Evolutionary conservation across 2,797 vertebrate species (phyloP).

Genomic region (Enteromius thamalakanensis): DNA sequence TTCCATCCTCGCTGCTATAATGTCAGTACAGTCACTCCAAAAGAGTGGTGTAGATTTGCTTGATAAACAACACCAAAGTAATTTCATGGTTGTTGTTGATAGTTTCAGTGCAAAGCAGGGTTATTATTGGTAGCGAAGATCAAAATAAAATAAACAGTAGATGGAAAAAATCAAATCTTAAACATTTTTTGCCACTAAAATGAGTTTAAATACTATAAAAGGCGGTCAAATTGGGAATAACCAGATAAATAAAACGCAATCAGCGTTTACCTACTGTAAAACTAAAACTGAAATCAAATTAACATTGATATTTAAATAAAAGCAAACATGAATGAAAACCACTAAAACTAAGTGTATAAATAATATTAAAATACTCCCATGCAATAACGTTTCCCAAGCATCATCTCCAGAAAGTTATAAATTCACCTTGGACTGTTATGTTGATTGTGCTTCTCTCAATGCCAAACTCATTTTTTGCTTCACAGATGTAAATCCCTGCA

Average conservation of each 20-base stretch:
- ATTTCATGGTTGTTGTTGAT: background rate
- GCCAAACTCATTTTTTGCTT: slow-evolving; percentile 66
- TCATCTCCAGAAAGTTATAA: background rate
- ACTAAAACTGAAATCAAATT: background rate
- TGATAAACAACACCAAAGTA: background rate
- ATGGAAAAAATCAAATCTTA: background rate
- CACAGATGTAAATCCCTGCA: slow-evolving; percentile 57
- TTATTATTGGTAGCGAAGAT: background rate
- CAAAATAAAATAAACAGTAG: background rate
- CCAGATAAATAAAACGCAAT: too few species aligned
- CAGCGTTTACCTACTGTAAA: too few species aligned
- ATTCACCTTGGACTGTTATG: slow-evolving; percentile 73
- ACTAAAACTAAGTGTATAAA: background rate
- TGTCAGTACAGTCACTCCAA: background rate
- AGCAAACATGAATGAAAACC: background rate
- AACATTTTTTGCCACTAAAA: background rate
- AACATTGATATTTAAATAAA: background rate
- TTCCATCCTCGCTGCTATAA: background rate
- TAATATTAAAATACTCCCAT: background rate
- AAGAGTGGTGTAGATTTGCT: background rate
- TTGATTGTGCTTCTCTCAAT: slow-evolving; percentile 64
- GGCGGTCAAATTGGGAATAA: too few species aligned
- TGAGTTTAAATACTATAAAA: background rate
- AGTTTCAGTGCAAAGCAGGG: background rate
- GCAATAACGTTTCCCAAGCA: background rate